Evolutionary conservation across 2,113 vertebrate genomes (phyloP), one percentile per base, ranked within the genome.

Genomic region (Holacanthus passer): DNA sequence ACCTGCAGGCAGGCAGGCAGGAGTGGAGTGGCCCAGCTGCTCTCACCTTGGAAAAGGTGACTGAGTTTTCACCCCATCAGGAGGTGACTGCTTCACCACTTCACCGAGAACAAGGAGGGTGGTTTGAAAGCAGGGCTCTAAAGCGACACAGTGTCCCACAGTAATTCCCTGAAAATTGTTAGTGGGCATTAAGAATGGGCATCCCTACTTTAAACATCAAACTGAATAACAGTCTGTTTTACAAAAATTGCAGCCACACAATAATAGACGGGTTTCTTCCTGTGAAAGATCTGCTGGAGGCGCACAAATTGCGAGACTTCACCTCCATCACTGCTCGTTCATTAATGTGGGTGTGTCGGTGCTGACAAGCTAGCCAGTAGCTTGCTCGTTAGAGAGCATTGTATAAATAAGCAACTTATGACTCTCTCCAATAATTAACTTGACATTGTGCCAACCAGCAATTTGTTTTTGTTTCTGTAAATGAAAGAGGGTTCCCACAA

Each of bases 1-100:
- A 39, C 63, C 50, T 27, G 63, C 58, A 73, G 67, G 72, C 79
- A 81, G 86, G 7, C 63, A 65, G 55, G 60, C 77, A 72, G 71
- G 19, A 72, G 56, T 41, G 32, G 12, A 77, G 71, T 27, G 70
- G 55, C 56, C 83, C 81, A 87, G 78, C 83, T 88, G 77, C 77
- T 87, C 71, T 91, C 77, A 82, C 83, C 89, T 86, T 76, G 70
- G 79, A 77, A 73, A 83, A 80, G 76, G 71, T 81, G 82, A 82
- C 22, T 31, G 63, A 81, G 50, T 77, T 77, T 66, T 84, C 69
- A 73, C 43, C 56, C 77, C 76, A 65, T 83, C 63, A 84, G 50
- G 82, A 65, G 59, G 35, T 29, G 62, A 73, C 64, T 73, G 56
- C 53, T 66, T 78, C 50, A 17, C 24, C 29, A 39, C 74, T 37